Evolutionary conservation across 2,113 vertebrate genomes (phyloP).

Genomic region (Dolichallabes microphthalmus): DNA sequence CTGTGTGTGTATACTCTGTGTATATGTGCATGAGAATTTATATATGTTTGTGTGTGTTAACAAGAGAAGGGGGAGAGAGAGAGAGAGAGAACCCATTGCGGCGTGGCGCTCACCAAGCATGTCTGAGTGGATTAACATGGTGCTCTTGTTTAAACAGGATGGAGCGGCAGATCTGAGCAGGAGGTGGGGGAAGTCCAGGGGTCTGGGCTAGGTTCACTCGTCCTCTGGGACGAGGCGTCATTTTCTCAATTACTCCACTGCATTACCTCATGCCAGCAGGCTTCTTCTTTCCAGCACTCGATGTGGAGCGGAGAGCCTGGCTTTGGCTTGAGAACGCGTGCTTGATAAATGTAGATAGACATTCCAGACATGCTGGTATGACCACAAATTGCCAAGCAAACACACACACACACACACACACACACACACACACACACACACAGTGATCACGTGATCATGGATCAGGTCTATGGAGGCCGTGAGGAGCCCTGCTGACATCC

Average conservation of each 20-base stretch:
- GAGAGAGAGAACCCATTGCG: neutral
- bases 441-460: neutral
- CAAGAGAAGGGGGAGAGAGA: neutral
- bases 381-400: neutral
- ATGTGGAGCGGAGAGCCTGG: slow-evolving; percentile 10
- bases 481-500: slow-evolving; percentile 11
- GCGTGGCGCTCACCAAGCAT: slow-evolving; percentile 44
- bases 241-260: slow-evolving; percentile 60
- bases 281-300: slow-evolving; percentile 18
- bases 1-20: slow-evolving; percentile 18
- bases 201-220: slow-evolving; percentile 34
- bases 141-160: slow-evolving; percentile 65
- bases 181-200: slow-evolving; percentile 46
- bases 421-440: neutral
- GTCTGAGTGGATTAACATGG: slow-evolving; percentile 60
- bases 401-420: slow-evolving; percentile 1
- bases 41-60: slow-evolving; percentile 6
- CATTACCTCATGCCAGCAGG: slow-evolving; percentile 58
- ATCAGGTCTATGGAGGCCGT: slow-evolving; percentile 11
- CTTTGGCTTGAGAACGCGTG: neutral
- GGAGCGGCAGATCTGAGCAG: slow-evolving; percentile 54
- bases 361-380: neutral
- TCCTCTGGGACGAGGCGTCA: slow-evolving; percentile 47
- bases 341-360: neutral
- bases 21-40: neutral